Base-by-base conservation (phyloP, 2,797 vertebrate genomes). In the Thamnophis elegans region DNA sequence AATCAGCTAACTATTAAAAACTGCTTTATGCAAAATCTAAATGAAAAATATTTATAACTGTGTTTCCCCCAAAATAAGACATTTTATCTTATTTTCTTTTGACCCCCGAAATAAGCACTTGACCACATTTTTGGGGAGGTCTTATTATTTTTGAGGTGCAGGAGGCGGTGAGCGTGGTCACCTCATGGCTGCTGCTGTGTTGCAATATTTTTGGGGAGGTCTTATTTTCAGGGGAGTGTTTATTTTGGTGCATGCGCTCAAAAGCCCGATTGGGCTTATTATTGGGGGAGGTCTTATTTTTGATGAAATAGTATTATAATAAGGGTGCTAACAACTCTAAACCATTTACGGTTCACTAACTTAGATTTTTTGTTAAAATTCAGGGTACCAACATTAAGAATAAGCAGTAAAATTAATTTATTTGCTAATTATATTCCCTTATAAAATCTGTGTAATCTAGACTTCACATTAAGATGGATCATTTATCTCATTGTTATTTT, bases 401-500 rank as follows among this genome's bases (percentile, higher is more conserved):
- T 82, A 82, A 82, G 10, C 20, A 47, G 78, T 47, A 47, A 47
- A 82, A 82, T 47, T 82, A 22, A 47, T 82, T 25, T 47, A 47
- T 47, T 82, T 47, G 18, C 78, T 82, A 47, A 47, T 82, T 25
- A 47, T 47, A 47, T 82, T 11, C 4, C 25, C 42, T 47, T 92
- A 91, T 25, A 5, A 9, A 59, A 82, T 89, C 20, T 89, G 6
- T 54, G 53, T n/a, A 95, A 93, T 26, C 94, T 62, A 90, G 82
- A n/a, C 32, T 94, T 90, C 0, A 92, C 18, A 54, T 18, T 25
- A 94, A 78, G 1, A 42, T 87, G 87, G 90, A 82, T 47, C 42
- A 56, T 18, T 55, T 92, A 95, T 85, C 91, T 13, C 2, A 88
- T 93, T 92, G 94, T 85, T 51, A 78, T 73, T 90, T 89, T 85